Evolutionary conservation across 35 echinoderm and acorn worm genomes (phyloP).

Genomic region (Anneissia japonica): DNA sequence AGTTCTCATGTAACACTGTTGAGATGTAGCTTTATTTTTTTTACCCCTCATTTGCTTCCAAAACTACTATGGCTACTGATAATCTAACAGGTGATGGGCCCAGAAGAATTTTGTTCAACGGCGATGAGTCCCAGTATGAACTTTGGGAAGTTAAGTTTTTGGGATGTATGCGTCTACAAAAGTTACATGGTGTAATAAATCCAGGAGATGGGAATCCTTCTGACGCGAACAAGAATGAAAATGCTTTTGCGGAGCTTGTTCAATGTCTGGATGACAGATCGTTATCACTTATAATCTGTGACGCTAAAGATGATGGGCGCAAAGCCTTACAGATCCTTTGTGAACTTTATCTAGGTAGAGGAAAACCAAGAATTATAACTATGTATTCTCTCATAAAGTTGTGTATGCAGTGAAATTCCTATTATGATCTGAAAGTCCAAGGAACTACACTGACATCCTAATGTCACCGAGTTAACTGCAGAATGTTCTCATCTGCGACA

Average conservation of each 20-base stretch:
- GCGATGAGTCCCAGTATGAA: constrained; percentile 34
- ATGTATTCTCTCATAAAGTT: constrained; percentile 30
- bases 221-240: no score
- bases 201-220: neutral
- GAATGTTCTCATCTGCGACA: constrained; percentile 31
- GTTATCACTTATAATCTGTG: no score
- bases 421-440: constrained; percentile 28
- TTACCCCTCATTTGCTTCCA: no score
- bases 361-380: no score
- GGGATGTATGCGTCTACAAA: constrained; percentile 23
- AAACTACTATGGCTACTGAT: no score
- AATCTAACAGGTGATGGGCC: constrained; percentile 45
- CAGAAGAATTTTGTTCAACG: constrained; percentile 10
- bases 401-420: constrained; percentile 39
- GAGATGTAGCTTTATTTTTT: no score
- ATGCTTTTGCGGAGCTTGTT: constrained; percentile 39
- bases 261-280: constrained; percentile 30
- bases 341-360: no score
- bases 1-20: no score
- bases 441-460: constrained; percentile 34
- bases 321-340: no score
- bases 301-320: no score
- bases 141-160: constrained; percentile 36
- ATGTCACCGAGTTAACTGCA: neutral
- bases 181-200: constrained; percentile 14